phyloP scores from a whole-genome alignment of 2,113 vertebrate species.

The Furnarius figulus region DNA sequence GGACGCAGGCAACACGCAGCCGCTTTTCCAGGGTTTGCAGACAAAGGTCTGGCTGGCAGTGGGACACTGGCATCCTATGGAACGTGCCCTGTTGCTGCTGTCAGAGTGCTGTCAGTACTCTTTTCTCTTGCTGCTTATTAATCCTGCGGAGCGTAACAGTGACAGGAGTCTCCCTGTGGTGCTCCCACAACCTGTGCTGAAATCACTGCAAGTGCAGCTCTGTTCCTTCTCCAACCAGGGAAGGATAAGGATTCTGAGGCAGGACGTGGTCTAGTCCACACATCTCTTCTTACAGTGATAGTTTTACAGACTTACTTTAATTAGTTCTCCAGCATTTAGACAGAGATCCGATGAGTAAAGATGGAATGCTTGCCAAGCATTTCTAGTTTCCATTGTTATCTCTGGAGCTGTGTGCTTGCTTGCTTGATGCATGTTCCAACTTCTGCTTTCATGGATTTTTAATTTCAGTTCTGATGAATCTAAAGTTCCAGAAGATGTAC shows the following conservation, averaged over 20 bases:
- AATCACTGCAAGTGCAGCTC: background rate
- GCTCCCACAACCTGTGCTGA: background rate
- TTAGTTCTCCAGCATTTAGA: background rate
- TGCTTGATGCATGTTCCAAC: background rate
- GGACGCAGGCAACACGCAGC: background rate
- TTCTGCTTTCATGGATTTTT: background rate
- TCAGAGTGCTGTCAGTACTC: background rate
- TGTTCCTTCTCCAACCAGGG: background rate
- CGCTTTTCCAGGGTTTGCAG: background rate
- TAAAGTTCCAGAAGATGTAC: background rate
- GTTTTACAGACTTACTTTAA: background rate
- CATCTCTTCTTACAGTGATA: background rate
- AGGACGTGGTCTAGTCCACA: background rate
- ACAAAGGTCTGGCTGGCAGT: background rate
- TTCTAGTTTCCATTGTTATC: background rate
- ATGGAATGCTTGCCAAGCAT: background rate
- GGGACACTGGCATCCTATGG: background rate
- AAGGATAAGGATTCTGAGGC: background rate
- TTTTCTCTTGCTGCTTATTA: background rate
- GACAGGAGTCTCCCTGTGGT: accelerated
- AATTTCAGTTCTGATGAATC: background rate
- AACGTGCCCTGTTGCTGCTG: background rate
- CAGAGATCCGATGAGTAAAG: background rate
- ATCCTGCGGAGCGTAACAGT: background rate
- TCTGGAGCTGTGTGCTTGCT: background rate